These are phyloP conservation scores for Aurelia aurita complex sp. Pacific DNA, from an alignment of 30 jellyfish, hydroid and myxozoan genomes.

Conservation along the genomic window DNA sequence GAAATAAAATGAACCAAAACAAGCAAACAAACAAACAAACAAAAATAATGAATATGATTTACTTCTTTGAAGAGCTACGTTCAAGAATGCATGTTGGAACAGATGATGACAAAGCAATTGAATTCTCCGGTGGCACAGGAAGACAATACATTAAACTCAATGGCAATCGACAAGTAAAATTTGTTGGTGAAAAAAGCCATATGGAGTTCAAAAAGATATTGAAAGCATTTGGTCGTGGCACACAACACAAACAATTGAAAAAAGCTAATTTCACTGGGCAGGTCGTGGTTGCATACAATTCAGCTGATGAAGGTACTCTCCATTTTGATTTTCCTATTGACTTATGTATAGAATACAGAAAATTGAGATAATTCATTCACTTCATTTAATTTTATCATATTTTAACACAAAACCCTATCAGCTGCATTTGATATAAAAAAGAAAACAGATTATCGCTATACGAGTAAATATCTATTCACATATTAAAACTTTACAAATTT, in stretches of 20 bases:
- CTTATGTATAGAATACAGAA: background rate
- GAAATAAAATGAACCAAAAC: too few species aligned
- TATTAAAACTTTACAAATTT: too few species aligned
- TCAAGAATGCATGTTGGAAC: conserved; percentile 44
- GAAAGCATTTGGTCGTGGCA: conserved; percentile 12
- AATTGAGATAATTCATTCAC: too few species aligned
- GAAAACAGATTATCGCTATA: too few species aligned
- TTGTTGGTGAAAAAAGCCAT: conserved; percentile 18
- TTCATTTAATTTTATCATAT: too few species aligned
- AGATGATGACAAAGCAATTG: conserved; percentile 1
- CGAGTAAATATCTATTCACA: too few species aligned
- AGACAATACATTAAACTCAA: conserved; percentile 10
- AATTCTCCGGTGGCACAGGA: conserved; percentile 25
- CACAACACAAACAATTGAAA: background rate
- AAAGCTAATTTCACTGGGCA: conserved; percentile 10
- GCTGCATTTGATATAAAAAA: too few species aligned
- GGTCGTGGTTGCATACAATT: conserved; percentile 29
- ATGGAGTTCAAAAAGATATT: background rate
- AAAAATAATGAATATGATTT: background rate
- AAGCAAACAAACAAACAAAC: too few species aligned
- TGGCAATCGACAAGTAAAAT: background rate
- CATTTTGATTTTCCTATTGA: too few species aligned
- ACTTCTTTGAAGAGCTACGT: conserved; percentile 12
- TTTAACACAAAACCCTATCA: too few species aligned
- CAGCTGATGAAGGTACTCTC: conserved; percentile 23